Evolutionary conservation across 2,113 vertebrate species (phyloP).

Genomic region (Mobula hypostoma): DNA sequence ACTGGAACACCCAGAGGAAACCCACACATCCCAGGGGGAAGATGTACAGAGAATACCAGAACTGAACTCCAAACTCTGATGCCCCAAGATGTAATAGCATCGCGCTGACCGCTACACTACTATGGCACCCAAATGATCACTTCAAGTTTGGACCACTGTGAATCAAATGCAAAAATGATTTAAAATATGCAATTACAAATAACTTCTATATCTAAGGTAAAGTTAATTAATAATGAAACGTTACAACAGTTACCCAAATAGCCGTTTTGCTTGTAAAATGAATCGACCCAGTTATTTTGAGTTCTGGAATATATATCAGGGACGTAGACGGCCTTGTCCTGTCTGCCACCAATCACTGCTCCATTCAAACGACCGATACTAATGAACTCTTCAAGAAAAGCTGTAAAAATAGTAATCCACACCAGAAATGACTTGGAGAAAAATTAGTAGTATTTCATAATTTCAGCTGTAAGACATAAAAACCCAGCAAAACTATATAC

Average conservation of each 20-base stretch:
- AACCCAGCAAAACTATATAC: slow-evolving; percentile 36
- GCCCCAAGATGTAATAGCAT: no score
- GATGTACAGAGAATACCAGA: no score
- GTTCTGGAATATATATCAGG: slow-evolving; percentile 91
- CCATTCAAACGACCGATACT: slow-evolving; percentile 78
- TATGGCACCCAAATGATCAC: no score
- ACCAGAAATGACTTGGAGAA: background rate
- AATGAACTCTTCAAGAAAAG: slow-evolving; percentile 86
- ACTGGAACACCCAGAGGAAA: no score
- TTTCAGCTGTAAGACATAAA: background rate
- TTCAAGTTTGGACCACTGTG: background rate
- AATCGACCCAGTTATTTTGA: slow-evolving; percentile 89
- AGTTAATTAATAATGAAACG: background rate
- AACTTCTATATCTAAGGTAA: background rate
- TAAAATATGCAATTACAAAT: background rate
- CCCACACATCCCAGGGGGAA: no score
- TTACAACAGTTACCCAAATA: slow-evolving; percentile 76
- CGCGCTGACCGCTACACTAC: no score
- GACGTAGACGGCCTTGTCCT: slow-evolving; percentile 86
- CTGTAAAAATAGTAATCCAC: slow-evolving; percentile 50
- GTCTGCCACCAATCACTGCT: slow-evolving; percentile 79
- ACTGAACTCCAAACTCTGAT: no score
- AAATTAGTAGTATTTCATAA: background rate
- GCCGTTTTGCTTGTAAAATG: slow-evolving; percentile 89
- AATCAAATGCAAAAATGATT: background rate